phyloP scores from a whole-genome alignment of 2,888 invertebrate species.

The Julus scanicus region DNA sequence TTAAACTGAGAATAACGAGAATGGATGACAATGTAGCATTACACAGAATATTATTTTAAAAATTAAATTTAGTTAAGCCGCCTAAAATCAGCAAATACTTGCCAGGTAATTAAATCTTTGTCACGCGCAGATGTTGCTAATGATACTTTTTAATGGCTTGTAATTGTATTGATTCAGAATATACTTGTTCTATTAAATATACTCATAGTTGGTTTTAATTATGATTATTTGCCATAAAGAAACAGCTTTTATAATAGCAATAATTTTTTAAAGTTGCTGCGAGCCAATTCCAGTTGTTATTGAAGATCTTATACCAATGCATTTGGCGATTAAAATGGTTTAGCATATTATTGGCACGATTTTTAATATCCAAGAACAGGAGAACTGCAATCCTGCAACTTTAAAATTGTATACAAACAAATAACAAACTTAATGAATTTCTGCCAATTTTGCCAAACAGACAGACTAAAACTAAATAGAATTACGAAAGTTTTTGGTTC shows the following conservation, averaged over 20 bases:
- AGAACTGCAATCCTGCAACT: no score
- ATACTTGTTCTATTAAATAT: background rate
- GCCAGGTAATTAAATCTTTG: background rate
- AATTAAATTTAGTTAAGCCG: background rate
- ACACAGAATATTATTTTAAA: background rate
- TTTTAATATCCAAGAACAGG: background rate
- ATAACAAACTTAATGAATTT: no score
- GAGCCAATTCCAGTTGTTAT: no score
- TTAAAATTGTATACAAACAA: no score
- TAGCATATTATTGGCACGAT: no score
- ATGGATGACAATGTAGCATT: background rate
- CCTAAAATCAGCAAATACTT: background rate
- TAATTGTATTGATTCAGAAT: background rate
- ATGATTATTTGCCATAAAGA: no score
- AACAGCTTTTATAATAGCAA: no score
- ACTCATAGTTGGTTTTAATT: background rate
- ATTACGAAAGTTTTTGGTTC: no score
- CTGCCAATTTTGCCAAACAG: background rate
- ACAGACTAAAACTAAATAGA: background rate
- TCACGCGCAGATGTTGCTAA: background rate
- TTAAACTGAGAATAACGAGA: background rate
- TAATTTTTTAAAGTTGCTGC: no score
- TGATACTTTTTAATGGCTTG: background rate
- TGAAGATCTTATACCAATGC: no score
- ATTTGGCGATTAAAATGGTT: no score